Conservation (phyloP, 2,113 vertebrate species). For the Drymodes brunneopygia region DNA sequence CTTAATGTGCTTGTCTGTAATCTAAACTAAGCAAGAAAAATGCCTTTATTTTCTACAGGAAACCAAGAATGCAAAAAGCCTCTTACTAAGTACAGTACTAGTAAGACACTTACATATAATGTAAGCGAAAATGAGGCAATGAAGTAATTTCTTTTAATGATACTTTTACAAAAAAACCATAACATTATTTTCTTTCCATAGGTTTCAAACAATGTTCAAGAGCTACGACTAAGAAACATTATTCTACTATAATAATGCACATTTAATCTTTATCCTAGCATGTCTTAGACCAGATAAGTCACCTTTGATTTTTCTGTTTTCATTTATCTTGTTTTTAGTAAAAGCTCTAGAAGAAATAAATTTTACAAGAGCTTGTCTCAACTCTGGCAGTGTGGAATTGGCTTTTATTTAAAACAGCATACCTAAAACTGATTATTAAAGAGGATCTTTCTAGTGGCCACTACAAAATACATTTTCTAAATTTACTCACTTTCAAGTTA, state of each 20-base stretch:
- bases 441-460: not conserved
- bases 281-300: conserved; percentile 14
- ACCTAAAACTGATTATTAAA: not conserved
- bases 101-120: conserved; percentile 43
- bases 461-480: not conserved
- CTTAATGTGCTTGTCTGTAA: not conserved
- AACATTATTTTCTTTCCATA: conserved; percentile 45
- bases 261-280: conserved; percentile 25
- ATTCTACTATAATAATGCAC: conserved; percentile 24
- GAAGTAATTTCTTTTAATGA: not conserved
- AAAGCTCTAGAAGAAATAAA: conserved; percentile 35
- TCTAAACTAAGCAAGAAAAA: conserved; percentile 44
- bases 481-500: not conserved
- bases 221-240: conserved; percentile 32
- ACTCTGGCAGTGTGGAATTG: not conserved
- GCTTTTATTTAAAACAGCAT: not conserved
- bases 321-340: not conserved
- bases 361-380: not conserved
- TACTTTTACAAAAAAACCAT: not conserved
- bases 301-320: not conserved
- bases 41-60: conserved; percentile 42
- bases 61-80: conserved; percentile 31
- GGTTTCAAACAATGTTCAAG: conserved; percentile 36
- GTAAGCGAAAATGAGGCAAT: conserved; percentile 46
- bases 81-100: conserved; percentile 10